Percentiles rank a stretch among this genome's conserved stretches.
These are phyloP conservation scores for Gymnoscopelus microlampas DNA, from an alignment of 2,797 vertebrate species.

Conservation along the genomic window DNA sequence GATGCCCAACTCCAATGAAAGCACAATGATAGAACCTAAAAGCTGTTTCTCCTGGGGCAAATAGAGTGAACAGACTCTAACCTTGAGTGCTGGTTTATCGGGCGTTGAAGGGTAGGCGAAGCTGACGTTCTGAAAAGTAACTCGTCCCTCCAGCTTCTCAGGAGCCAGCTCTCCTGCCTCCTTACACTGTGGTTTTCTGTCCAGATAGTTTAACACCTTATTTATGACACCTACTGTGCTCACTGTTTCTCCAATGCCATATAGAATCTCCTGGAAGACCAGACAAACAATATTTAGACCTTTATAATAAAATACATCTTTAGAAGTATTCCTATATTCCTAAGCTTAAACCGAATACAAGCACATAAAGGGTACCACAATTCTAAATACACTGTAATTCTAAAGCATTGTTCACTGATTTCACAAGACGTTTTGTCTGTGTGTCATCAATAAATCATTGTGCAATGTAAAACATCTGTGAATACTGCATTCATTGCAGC, in stretches of 20 bases:
- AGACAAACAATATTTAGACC: constrained; percentile 6
- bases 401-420: too few relatives aligned
- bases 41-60: neutral
- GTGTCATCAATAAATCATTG: too few relatives aligned
- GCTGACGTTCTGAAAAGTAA: constrained; percentile 81
- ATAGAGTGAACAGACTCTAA: constrained; percentile 46
- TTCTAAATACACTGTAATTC: too few relatives aligned
- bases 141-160: constrained; percentile 67
- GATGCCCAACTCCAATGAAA: too few relatives aligned
- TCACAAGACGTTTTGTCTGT: too few relatives aligned
- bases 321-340: too few relatives aligned
- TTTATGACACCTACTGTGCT: constrained; percentile 83
- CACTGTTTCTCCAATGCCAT: constrained; percentile 79
- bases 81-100: constrained; percentile 79
- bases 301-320: too few relatives aligned
- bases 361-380: too few relatives aligned
- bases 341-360: neutral
- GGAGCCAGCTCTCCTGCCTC: constrained; percentile 73
- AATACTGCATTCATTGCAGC: too few relatives aligned
- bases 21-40: neutral
- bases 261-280: constrained; percentile 72
- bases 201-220: constrained; percentile 86
- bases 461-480: too few relatives aligned
- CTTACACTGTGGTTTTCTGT: constrained; percentile 70
- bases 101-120: constrained; percentile 80